Evolutionary conservation across 1,140 invertebrate species (phyloP), one percentile per base, ranked within the genome.

Genomic region (Parasteatoda tepidariorum): DNA sequence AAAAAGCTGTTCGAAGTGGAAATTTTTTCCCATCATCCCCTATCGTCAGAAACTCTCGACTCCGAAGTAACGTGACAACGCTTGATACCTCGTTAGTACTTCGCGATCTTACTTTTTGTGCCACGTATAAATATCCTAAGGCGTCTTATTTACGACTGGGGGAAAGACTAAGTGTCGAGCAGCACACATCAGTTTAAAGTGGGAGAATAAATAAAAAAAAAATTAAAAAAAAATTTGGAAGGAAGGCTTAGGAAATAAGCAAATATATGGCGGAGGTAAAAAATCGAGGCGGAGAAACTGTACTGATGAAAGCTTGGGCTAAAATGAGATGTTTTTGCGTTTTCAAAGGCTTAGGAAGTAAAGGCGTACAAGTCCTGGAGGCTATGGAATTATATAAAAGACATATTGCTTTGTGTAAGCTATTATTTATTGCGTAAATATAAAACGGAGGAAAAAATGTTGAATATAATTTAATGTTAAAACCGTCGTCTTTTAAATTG

Each of bases 131-230:
- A 75, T 75, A 75, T 75, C 73, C 62, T 30, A n/a, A 31, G 73
- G 73, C 73, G 57, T 28, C 73, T 75, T 75, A 75, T 75, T 74
- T 75, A 75, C 57, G 73, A 57, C 66, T 41, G 24, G n/a, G 11
- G 70, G 38, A 18, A 48, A 57, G 48, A 57, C 70, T 73, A 30
- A 73, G 48, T 30, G 48, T 71, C 57, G 57, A 24, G 41, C 48
- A 28, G 68, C 66, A 15, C 26, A 18, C 4, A 48, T 4, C 9
- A 13, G 38, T 48, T 48, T 18, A 22, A 22, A 59, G 24, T 7
- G 2, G 9, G 57, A 59, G 73, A 54, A 75, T 61, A 38, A 62
- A 57, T 34, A 48, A n/a, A 57, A 75, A 75, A 75, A 75, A 75
- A 13, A 66, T 66, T 75, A 75, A 75, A 62, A 62, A 75, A 75